phyloP scores from a whole-genome alignment of 2,113 vertebrate species.

The Sapayoa aenigma region DNA sequence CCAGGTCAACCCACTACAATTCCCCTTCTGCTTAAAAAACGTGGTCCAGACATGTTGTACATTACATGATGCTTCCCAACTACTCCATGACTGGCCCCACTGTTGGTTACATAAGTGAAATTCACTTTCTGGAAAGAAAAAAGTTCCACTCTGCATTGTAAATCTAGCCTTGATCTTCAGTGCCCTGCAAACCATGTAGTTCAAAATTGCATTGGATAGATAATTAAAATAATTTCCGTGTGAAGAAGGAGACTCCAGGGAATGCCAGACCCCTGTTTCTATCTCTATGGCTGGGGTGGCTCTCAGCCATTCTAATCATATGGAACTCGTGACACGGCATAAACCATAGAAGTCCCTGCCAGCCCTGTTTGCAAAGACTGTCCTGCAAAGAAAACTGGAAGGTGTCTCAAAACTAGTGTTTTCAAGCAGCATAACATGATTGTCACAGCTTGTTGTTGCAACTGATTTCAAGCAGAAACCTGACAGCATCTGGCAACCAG shows the following conservation, averaged over 20 bases:
- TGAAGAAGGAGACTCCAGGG: background rate
- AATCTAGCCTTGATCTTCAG: background rate
- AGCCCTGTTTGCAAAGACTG: background rate
- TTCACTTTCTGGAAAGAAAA: background rate
- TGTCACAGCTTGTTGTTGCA: background rate
- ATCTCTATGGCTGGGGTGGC: background rate
- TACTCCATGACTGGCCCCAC: background rate
- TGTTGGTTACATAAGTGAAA: background rate
- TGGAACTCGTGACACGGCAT: background rate
- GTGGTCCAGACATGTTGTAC: rapidly evolving
- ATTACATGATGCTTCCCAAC: background rate
- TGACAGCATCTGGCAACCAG: slow-evolving; percentile 10
- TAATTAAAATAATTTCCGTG: background rate
- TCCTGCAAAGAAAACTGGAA: background rate
- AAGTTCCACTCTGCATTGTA: background rate
- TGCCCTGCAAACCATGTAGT: background rate
- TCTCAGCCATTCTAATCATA: rapidly evolving
- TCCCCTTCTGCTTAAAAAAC: background rate
- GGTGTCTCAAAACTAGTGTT: background rate
- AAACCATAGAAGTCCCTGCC: background rate
- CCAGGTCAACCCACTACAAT: too few species aligned
- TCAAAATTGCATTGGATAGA: background rate
- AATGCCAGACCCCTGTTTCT: background rate
- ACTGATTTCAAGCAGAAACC: slow-evolving; percentile 3
- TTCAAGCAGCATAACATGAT: background rate